Evolutionary conservation across 2,888 invertebrate species (phyloP), one percentile per base, ranked within the genome.

Genomic region (Exocentrus adspersus): DNA sequence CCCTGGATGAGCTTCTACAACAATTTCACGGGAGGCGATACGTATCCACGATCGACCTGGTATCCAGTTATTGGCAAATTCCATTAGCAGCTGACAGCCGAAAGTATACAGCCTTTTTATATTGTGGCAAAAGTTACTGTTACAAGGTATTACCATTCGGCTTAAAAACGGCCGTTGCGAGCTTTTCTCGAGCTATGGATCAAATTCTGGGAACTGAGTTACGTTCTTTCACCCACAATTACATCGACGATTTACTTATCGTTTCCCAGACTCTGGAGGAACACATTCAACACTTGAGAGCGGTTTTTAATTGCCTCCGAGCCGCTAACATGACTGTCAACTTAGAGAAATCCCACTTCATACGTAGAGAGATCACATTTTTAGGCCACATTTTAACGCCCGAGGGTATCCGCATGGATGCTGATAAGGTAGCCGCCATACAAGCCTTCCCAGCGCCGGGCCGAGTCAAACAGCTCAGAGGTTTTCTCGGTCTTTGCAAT

Each of bases 61-160:
- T 19, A 4, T 42, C 10, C 2, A 42, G 54, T 2, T 62, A 62
- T 37, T 58, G 28, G 60, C 69, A 70, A 57, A 57, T 69, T 3
- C 50, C 52, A 0, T 41, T 69, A n/a, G 2, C n/a, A 3, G 43
- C 64, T 41, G 5, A 24, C 1, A 12, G 42, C 28, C 5, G 20
- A 9, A 51, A 42, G 10, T 60, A 21, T 45, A 52, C 52, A 1
- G 68, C 61, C 0, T 69, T 69, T 46, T 16, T 43, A 12, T 66
- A 56, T 24, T 42, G 62, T 5, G 41, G 43, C 0, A 17, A 53
- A n/a, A 63, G 60, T 3, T 69, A 64, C 52, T 43, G 48, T 48
- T 58, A 37, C 16, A 3, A 21, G 10, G 48, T 37, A 1, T 37
- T 58, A 32, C 58, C 58, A 12, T 58, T 58, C n/a, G 41, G 46